Percentiles rank a stretch among this genome's conserved stretches.
These are phyloP conservation scores for Habropoda laboriosa DNA, from an alignment of 1,140 invertebrate species.

Conservation along the genomic window DNA sequence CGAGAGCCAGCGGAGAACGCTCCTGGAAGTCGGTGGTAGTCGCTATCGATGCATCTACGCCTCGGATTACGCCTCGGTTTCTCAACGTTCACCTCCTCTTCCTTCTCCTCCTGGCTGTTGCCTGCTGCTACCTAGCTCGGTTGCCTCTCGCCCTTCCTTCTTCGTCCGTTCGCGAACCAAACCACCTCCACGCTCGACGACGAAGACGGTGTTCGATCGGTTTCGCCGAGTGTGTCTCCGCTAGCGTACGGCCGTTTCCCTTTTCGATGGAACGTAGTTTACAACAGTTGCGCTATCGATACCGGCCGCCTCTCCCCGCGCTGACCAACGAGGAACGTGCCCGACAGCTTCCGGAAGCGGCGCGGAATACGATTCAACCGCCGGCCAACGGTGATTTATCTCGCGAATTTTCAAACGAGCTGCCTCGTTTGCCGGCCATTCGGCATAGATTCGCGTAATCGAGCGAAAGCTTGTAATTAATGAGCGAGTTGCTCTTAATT, in stretches of 20 bases:
- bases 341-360: slow-evolving; percentile 29
- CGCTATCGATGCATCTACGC: slow-evolving; percentile 73
- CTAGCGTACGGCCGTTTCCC: slow-evolving; percentile 30
- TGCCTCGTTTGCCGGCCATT: slow-evolving; percentile 1
- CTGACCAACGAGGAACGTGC: slow-evolving; percentile 3
- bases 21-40: slow-evolving; percentile 52
- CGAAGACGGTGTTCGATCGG: too few species aligned
- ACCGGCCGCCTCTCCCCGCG: background rate
- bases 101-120: slow-evolving; percentile 38
- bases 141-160: slow-evolving; percentile 28
- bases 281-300: background rate
- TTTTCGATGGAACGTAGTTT: slow-evolving; percentile 35
- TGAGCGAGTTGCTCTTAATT: slow-evolving; percentile 5
- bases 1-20: slow-evolving; percentile 39
- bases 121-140: too few species aligned
- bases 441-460: slow-evolving; percentile 2
- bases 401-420: slow-evolving; percentile 17
- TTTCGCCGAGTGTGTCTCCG: slow-evolving; percentile 36
- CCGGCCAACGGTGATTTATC: slow-evolving; percentile 37
- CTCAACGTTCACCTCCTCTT: slow-evolving; percentile 68
- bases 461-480: slow-evolving; percentile 22
- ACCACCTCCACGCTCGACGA: slow-evolving; percentile 21
- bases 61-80: slow-evolving; percentile 72
- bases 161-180: too few species aligned
- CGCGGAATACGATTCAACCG: slow-evolving; percentile 19